Evolutionary conservation across 2,888 invertebrate species (phyloP), one percentile per base, ranked within the genome.

Genomic region (Folsomia manolachei): DNA sequence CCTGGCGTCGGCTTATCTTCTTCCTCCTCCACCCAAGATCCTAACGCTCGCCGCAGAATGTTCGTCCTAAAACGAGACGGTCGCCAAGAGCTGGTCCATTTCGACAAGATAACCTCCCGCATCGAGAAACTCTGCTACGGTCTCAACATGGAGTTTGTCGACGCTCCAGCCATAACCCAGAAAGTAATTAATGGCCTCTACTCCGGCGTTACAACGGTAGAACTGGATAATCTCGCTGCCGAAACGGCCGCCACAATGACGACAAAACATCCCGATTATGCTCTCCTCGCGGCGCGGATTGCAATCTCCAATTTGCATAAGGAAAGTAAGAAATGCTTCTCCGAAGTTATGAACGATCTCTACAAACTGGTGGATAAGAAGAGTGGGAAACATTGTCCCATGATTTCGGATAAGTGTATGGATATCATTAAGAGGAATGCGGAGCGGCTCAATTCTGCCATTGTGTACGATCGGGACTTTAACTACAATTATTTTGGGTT

Each of bases 161-260:
- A 97, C 84, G 97, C 98, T 91, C 88, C 92, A 11, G 87, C 90
- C 64, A 93, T 95, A 75, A 94, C 95, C 0, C 84, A 92, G 78
- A 95, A 95, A 86, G 97, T 98, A 0, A 95, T 98, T 79, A 93
- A 87, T 84, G 98, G 98, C 0, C 87, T 99, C 56, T 98, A 97
- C 84, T 90, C 93, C 74, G 98, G 98, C 18, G 97, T 99, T 1
- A 95, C 95, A 7, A 99, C 98, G 0, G 92, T 95, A 21, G 97
- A 99, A 83, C 86, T 99, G 81, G 99, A 99, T 84, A 98, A 97
- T 83, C 86, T 99, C 77, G 98, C 99, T 62, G 99, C 99, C 0
- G 98, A 99, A 85, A 98, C 94, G 56, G 95, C 98, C n/a, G 98
- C 98, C 14, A 94, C 94, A 27, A 93, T 97, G 92, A 97, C 98